phyloP scores from a whole-genome alignment of 2,888 invertebrate species.

The Dorcus hopei region DNA sequence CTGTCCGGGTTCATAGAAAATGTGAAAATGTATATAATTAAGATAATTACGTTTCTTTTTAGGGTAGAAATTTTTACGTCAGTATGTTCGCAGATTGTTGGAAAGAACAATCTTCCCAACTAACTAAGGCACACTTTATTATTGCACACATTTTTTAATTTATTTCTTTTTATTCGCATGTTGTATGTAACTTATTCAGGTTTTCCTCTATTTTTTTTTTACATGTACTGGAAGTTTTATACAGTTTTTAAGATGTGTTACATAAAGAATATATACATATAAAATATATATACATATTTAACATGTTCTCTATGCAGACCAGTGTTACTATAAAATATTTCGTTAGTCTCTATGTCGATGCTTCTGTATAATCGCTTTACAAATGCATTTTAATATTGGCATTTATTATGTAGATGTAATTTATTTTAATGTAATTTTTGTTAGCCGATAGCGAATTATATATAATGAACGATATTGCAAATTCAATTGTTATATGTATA shows the following conservation, averaged over 20 bases:
- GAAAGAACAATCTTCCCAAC: neutral
- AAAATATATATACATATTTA: constrained; percentile 3
- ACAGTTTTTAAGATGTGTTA: constrained; percentile 10
- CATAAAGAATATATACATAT: neutral
- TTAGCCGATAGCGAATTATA: constrained; percentile 26
- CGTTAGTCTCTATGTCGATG: constrained; percentile 12
- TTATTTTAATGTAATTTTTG: constrained; percentile 27
- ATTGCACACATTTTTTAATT: constrained; percentile 10
- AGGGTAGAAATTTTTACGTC: constrained; percentile 5
- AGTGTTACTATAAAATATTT: constrained; percentile 8
- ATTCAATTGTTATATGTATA: constrained; percentile 32
- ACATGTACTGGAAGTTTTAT: constrained; percentile 9
- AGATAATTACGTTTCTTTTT: constrained; percentile 6
- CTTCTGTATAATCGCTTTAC: constrained; percentile 23
- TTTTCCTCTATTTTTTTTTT: constrained; percentile 6
- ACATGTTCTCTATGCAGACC: constrained; percentile 10
- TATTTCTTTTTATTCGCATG: constrained; percentile 12
- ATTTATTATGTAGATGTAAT: constrained; percentile 27
- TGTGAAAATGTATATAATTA: constrained; percentile 12
- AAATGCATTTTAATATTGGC: constrained; percentile 30
- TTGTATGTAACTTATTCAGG: constrained; percentile 16
- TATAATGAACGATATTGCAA: constrained; percentile 30
- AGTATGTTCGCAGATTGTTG: neutral
- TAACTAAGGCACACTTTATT: neutral
- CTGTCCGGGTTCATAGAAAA: constrained; percentile 7